These are phyloP conservation scores for Porphyrio hochstetteri DNA, from an alignment of 2,113 vertebrate species.

Conservation along the genomic window DNA sequence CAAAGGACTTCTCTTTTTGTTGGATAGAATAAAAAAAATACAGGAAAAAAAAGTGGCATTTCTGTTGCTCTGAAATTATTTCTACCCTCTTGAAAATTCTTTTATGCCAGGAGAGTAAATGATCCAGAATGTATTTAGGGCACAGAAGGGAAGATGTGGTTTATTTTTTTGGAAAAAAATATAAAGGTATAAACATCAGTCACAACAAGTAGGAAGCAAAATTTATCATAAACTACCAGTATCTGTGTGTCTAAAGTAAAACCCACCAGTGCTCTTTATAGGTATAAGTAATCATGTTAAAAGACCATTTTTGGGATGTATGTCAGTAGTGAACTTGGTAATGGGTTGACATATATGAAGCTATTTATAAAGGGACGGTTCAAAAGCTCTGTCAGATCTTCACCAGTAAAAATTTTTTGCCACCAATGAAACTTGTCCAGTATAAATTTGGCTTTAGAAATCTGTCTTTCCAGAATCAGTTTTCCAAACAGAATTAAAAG, in stretches of 20 bases:
- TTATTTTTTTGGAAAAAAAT: neutral
- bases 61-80: neutral
- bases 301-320: neutral
- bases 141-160: neutral
- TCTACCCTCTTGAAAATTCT: neutral
- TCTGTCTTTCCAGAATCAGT: neutral
- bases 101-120: neutral
- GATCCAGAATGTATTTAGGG: neutral
- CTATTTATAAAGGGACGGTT: neutral
- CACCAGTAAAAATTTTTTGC: neutral
- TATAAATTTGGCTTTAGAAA: neutral
- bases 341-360: neutral
- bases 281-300: neutral
- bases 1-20: constrained; percentile 4
- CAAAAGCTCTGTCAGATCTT: neutral
- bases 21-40: neutral
- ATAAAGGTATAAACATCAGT: neutral
- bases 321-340: neutral
- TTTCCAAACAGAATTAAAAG: neutral
- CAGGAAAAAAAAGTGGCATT: neutral
- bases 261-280: neutral
- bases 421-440: neutral
- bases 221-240: neutral
- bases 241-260: neutral
- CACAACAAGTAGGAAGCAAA: neutral